Evolutionary conservation across 2,888 invertebrate genomes (phyloP).

Genomic region (Tricholauxania praeusta): DNA sequence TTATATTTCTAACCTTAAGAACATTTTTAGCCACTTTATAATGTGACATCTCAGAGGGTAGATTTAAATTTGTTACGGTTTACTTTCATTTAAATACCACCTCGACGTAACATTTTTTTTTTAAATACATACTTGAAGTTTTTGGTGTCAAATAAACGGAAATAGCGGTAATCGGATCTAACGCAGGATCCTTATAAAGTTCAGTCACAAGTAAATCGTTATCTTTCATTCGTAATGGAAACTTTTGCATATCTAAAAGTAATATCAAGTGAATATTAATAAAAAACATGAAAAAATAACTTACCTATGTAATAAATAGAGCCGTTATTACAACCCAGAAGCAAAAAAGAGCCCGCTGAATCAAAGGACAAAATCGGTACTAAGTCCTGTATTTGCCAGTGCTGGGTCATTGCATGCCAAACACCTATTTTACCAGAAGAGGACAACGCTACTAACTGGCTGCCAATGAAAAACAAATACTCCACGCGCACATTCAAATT

Average conservation of each 20-base stretch:
- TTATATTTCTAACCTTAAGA: too few species aligned
- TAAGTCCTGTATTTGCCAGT: constrained; percentile 98
- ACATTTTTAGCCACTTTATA: too few species aligned
- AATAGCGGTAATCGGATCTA: constrained; percentile 96
- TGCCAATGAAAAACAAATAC: constrained; percentile 96
- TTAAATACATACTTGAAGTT: constrained; percentile 87
- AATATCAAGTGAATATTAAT: background rate
- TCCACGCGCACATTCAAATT: constrained; percentile 94
- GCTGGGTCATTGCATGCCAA: constrained; percentile 99
- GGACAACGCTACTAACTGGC: constrained; percentile 95
- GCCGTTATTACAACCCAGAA: constrained; percentile 96
- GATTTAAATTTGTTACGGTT: too few species aligned
- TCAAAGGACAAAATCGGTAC: constrained; percentile 93
- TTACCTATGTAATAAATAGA: constrained; percentile 96
- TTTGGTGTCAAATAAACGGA: constrained; percentile 99
- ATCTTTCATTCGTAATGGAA: constrained; percentile 98
- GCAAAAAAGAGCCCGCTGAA: constrained; percentile 94
- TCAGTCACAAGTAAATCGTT: constrained; percentile 98
- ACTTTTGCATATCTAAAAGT: constrained; percentile 97
- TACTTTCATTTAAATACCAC: too few species aligned
- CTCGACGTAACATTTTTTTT: too few species aligned
- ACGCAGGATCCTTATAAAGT: constrained; percentile 92
- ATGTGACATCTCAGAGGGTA: too few species aligned
- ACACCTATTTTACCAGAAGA: constrained; percentile 95
- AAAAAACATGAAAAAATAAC: background rate